Base-by-base conservation (phyloP, 2,113 vertebrate genomes). In the Pelecanoides urinatrix region DNA sequence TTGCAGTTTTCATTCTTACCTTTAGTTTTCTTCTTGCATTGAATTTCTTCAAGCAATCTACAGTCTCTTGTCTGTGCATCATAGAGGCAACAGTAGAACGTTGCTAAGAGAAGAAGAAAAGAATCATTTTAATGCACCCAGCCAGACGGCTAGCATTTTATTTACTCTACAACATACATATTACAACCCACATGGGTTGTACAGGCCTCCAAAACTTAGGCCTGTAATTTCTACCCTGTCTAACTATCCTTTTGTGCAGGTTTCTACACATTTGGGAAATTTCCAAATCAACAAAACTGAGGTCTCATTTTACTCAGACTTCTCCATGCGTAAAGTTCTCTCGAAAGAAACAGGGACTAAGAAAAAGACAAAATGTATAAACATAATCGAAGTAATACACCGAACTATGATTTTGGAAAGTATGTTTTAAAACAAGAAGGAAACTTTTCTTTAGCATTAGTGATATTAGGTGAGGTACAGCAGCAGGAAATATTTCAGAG, bases 31-130 rank as follows among this genome's bases (percentile, higher is more conserved):
- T 98, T 86, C 99, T 98, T 56, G 99, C 99, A 29, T 99, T 99
- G 97, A 99, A 99, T 86, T 99, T 99, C 99, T 99, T 99, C 97
- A 99, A 98, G 97, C 99, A 99, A 96, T 99, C 99, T 94, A 99
- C 99, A 32, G 99, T 99, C 97, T 99, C 99, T 98, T 99, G 99
- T 76, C 99, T 98, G 98, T 99, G 99, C 99, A 99, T 99, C 99
- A 99, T 99, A 86, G 99, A 99, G 34, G 99, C 99, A 97, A 99
- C 99, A 75, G 99, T 99, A 96, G 99, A 99, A 90, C 99, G 99
- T 99, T 99, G 99, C 99, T 99, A 94, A 84, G 65, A 71, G 62
- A 95, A 68, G 36, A 97, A 88, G 25, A 77, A 26, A 94, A 88
- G 8, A 87, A 47, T 44, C 12, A 44, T 61, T 75, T 97, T 72